phyloP scores from a whole-genome alignment of 2,888 invertebrate genomes.

The Oeneis ivallda region DNA sequence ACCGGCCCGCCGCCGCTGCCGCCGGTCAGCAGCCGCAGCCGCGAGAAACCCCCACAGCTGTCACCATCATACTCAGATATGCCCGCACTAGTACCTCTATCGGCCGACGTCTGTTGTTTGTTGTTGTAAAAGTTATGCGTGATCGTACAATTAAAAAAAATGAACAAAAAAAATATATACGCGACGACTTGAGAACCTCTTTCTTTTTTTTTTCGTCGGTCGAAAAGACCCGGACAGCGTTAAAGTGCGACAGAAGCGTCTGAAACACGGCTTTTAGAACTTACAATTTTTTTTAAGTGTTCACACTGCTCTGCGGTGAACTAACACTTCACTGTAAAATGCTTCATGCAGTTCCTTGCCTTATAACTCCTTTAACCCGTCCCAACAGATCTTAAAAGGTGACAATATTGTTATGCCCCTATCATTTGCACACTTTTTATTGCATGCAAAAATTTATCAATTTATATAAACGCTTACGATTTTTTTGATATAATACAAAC shows the following conservation, averaged over 20 bases:
- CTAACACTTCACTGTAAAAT: not conserved
- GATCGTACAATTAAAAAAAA: not conserved
- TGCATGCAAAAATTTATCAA: too few species aligned
- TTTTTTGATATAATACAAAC: too few species aligned
- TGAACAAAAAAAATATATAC: too few species aligned
- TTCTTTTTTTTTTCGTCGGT: too few species aligned
- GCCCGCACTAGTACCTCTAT: slow-evolving; percentile 68
- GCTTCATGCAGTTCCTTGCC: not conserved
- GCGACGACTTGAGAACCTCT: not conserved
- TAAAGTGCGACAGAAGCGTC: too few species aligned
- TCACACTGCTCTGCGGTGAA: not conserved
- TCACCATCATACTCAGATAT: slow-evolving; percentile 80
- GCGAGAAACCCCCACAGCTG: slow-evolving; percentile 99
- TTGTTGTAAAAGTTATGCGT: slow-evolving; percentile 6
- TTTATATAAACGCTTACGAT: too few species aligned
- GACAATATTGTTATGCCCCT: too few species aligned
- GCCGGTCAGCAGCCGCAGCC: slow-evolving; percentile 96
- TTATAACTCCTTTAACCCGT: too few species aligned
- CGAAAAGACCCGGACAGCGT: too few species aligned
- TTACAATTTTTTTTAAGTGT: not conserved
- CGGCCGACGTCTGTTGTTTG: slow-evolving; percentile 33
- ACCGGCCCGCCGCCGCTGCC: slow-evolving; percentile 86
- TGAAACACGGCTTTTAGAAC: too few species aligned
- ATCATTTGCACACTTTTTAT: too few species aligned
- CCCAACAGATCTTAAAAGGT: too few species aligned